These are phyloP conservation scores for Galerucella pusilla DNA, from an alignment of 2,888 invertebrate genomes.

Conservation along the genomic window DNA sequence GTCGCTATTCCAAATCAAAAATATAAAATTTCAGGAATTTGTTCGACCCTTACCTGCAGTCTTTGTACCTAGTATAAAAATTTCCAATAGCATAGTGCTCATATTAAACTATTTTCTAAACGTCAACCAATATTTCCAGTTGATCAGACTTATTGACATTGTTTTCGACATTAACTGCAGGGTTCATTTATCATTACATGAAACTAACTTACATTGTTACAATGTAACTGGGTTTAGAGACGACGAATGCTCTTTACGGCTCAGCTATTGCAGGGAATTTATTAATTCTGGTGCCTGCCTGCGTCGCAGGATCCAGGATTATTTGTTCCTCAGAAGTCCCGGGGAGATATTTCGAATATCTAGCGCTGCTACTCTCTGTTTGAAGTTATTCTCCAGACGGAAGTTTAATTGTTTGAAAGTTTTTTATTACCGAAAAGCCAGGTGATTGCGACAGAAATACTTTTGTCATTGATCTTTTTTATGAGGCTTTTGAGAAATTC, in stretches of 20 bases:
- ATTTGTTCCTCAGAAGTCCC: constrained; percentile 37
- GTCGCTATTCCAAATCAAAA: too few species aligned
- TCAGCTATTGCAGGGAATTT: constrained; percentile 38
- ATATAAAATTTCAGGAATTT: too few species aligned
- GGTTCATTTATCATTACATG: constrained; percentile 29
- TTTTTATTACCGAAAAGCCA: constrained; percentile 31
- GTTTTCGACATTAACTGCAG: constrained; percentile 28
- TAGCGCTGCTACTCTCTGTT: constrained; percentile 32
- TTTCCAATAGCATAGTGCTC: background rate
- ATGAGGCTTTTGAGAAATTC: constrained; percentile 22
- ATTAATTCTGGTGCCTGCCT: constrained; percentile 38
- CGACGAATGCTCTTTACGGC: constrained; percentile 39
- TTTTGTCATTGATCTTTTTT: constrained; percentile 32
- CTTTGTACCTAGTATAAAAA: background rate
- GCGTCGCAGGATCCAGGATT: constrained; percentile 34
- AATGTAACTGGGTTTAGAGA: constrained; percentile 37
- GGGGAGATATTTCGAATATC: constrained; percentile 40
- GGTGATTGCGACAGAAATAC: constrained; percentile 32
- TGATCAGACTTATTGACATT: constrained; percentile 32
- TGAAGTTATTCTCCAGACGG: constrained; percentile 33
- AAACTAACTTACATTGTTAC: constrained; percentile 36
- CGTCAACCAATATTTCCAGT: constrained; percentile 5
- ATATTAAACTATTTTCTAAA: background rate
- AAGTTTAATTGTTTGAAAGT: constrained; percentile 36
- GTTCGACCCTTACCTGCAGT: too few species aligned